A percentile compares a stretch with the other conserved stretches of the same genome.
These are phyloP conservation scores for Atopsyche davidsoni DNA, from an alignment of 1,140 invertebrate genomes.

Conservation along the genomic window DNA sequence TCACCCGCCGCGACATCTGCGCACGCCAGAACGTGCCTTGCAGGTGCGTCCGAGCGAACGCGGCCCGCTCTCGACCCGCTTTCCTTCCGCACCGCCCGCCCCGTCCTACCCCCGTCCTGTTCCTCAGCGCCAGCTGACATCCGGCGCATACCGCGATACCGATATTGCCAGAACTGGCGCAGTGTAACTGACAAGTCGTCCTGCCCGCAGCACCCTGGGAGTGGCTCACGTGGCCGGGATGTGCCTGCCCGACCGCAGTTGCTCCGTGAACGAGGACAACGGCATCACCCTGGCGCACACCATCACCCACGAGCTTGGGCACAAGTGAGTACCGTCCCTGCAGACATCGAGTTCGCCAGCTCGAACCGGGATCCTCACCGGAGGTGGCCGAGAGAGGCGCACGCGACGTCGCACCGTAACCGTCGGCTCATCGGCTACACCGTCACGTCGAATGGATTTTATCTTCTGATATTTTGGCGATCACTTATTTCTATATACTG, in stretches of 20 bases:
- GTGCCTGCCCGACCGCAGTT: slow-evolving; percentile 81
- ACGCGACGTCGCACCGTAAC: too few relatives aligned
- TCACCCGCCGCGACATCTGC: slow-evolving; percentile 86
- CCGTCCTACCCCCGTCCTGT: neutral
- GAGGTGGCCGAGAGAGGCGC: too few relatives aligned
- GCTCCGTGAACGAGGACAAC: slow-evolving; percentile 89
- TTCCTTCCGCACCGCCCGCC: neutral
- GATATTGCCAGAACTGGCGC: neutral
- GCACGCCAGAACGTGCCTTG: slow-evolving; percentile 64
- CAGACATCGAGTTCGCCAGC: too few relatives aligned
- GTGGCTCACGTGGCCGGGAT: slow-evolving; percentile 86
- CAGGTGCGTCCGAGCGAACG: slow-evolving; percentile 43
- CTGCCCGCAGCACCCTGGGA: slow-evolving; percentile 69
- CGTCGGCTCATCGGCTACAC: too few relatives aligned
- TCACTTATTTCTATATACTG: too few relatives aligned
- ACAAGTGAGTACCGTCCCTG: slow-evolving; percentile 67
- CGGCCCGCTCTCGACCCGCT: too few relatives aligned
- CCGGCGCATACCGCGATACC: slow-evolving; percentile 1
- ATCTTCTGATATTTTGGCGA: too few relatives aligned
- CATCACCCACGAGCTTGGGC: slow-evolving; percentile 88
- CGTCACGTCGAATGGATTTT: too few relatives aligned
- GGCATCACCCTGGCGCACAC: slow-evolving; percentile 86
- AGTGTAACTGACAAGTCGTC: neutral
- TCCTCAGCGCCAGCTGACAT: neutral
- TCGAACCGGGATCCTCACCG: too few relatives aligned